A percentile compares a stretch with the other conserved stretches of the same genome.
Evolutionary conservation across 1,140 invertebrate species (phyloP).

Genomic region (Drosophila pseudoobscura): DNA sequence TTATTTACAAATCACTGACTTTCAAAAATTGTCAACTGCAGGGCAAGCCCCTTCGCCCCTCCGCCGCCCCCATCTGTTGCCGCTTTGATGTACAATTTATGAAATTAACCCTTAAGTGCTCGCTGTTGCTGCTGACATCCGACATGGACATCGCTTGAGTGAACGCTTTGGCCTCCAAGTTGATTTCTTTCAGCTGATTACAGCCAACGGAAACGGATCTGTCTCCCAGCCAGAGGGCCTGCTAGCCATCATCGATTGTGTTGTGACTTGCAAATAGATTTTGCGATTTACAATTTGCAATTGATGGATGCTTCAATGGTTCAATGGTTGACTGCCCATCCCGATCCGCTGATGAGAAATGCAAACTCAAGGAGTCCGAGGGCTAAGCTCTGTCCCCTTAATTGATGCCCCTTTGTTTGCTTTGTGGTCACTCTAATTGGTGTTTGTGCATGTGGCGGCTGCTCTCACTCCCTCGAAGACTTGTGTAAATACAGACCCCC

Average conservation of each 20-base stretch:
- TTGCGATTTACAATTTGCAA: constrained; percentile 43
- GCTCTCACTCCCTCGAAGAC: constrained; percentile 47
- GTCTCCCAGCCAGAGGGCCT: background rate
- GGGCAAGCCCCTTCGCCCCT: too few relatives aligned
- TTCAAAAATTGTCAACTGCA: constrained; percentile 82
- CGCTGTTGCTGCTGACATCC: constrained; percentile 56
- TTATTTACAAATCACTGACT: constrained; percentile 82
- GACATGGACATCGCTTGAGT: constrained; percentile 56
- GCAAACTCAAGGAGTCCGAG: constrained; percentile 20
- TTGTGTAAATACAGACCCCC: constrained; percentile 61
- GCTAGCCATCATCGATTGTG: constrained; percentile 60
- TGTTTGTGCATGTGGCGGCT: constrained; percentile 72
- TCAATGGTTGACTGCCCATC: background rate
- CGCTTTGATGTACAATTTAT: constrained; percentile 81
- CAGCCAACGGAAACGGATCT: constrained; percentile 65
- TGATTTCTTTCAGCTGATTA: constrained; percentile 80
- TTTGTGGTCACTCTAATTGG: constrained; percentile 79
- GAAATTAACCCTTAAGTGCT: constrained; percentile 81
- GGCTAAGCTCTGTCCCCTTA: constrained; percentile 46
- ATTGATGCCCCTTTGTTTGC: constrained; percentile 77
- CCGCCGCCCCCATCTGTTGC: too few relatives aligned
- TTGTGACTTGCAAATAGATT: constrained; percentile 48
- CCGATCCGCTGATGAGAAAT: background rate
- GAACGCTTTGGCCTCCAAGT: constrained; percentile 41
- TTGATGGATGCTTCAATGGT: constrained; percentile 26